Conservation (phyloP, 2,113 vertebrate genomes). For the Gadus chalcogrammus region DNA sequence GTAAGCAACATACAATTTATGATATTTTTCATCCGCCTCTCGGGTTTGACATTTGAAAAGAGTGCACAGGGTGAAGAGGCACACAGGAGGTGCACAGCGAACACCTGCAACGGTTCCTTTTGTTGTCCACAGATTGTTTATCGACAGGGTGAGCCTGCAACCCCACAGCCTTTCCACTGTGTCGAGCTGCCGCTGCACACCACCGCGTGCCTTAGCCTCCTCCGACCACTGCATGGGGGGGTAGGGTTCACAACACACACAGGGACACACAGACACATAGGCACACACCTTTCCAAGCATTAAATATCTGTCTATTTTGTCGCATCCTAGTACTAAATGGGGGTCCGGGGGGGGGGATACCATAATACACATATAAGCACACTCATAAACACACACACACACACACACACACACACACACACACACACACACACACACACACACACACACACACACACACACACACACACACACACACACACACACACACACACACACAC, state of each 20-base stretch:
- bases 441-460: too few relatives aligned
- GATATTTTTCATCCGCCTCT: too few relatives aligned
- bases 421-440: too few relatives aligned
- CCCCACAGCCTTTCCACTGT: constrained; percentile 29
- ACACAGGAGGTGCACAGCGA: constrained; percentile 50
- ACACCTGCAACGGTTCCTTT: constrained; percentile 60
- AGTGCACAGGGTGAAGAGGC: constrained; percentile 12
- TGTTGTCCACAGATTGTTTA: constrained; percentile 70
- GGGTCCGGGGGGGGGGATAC: too few relatives aligned
- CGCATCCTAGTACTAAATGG: too few relatives aligned
- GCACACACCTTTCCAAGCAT: neutral
- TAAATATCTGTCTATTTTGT: too few relatives aligned
- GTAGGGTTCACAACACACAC: constrained; percentile 20
- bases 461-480: too few relatives aligned
- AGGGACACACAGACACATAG: neutral
- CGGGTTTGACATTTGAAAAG: constrained; percentile 60
- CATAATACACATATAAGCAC: neutral
- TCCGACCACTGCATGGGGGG: neutral
- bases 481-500: too few relatives aligned
- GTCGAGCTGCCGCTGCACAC: constrained; percentile 42
- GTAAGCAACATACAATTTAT: too few relatives aligned
- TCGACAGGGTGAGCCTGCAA: constrained; percentile 51
- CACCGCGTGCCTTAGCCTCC: neutral
- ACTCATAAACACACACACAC: neutral
- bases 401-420: too few relatives aligned